phyloP scores from a whole-genome alignment of 2,797 vertebrate genomes.

The Cyclura pinguis region DNA sequence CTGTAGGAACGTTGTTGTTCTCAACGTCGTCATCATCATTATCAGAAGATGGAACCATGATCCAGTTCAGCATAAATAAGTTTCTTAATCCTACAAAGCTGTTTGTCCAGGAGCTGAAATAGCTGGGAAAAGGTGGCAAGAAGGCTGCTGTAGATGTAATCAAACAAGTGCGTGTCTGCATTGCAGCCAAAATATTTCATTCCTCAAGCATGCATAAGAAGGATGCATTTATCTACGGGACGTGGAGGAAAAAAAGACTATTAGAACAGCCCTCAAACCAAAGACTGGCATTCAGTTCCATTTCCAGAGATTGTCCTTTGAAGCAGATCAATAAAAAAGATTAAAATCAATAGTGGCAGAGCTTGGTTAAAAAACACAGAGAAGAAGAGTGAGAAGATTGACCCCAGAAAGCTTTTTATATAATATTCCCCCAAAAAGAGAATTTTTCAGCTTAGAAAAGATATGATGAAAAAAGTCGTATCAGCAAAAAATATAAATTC shows the following conservation, averaged over 20 bases:
- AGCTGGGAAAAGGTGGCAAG: not conserved
- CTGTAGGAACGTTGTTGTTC: too few species aligned
- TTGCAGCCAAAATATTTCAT: not conserved
- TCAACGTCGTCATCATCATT: too few species aligned
- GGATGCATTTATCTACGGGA: not conserved
- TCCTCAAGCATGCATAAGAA: not conserved
- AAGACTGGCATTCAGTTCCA: not conserved
- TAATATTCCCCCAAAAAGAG: not conserved
- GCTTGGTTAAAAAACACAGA: not conserved
- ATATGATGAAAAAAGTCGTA: not conserved
- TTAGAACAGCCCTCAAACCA: too few species aligned
- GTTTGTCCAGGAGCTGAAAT: not conserved
- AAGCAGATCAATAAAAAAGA: slow-evolving; percentile 12
- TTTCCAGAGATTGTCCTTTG: not conserved
- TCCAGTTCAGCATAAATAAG: not conserved
- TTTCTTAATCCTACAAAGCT: not conserved
- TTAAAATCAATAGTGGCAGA: not conserved
- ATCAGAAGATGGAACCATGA: not conserved
- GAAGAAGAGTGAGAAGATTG: not conserved
- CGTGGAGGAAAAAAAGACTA: not conserved
- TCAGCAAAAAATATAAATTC: not conserved
- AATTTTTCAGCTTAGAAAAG: not conserved
- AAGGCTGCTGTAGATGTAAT: not conserved
- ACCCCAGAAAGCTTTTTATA: not conserved
- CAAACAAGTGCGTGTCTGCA: not conserved